Evolutionary conservation across 2,888 invertebrate genomes (phyloP).

Genomic region (Timandra comae): DNA sequence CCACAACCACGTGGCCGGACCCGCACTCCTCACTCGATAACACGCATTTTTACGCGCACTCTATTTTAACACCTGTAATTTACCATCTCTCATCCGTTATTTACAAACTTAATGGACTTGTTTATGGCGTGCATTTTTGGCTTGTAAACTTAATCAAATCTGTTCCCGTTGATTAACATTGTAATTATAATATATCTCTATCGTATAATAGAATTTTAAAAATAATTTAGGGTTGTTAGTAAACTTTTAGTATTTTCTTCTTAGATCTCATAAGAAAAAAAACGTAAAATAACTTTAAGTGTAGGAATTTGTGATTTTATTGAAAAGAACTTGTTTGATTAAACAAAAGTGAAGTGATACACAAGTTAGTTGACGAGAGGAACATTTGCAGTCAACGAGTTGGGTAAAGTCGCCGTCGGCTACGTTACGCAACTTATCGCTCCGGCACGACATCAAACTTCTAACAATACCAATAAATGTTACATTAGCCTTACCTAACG

Average conservation of each 20-base stretch:
- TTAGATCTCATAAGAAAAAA: too few species aligned
- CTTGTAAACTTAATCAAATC: too few species aligned
- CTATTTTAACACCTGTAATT: conserved; percentile 57
- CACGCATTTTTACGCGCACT: conserved; percentile 33
- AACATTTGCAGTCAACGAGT: conserved; percentile 20
- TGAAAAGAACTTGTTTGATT: too few species aligned
- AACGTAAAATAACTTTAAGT: too few species aligned
- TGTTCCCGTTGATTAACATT: background rate
- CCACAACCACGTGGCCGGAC: conserved; percentile 63
- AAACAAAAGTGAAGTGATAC: conserved; percentile 11
- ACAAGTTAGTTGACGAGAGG: conserved; percentile 12
- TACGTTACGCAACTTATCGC: conserved; percentile 22
- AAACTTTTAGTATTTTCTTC: background rate
- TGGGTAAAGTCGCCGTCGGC: conserved; percentile 28
- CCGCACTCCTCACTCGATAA: conserved; percentile 38
- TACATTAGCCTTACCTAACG: conserved; percentile 5
- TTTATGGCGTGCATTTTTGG: conserved; percentile 28
- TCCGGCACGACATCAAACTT: conserved; percentile 8
- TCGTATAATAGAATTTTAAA: background rate
- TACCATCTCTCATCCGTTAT: conserved; percentile 36
- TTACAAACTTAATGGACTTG: conserved; percentile 36
- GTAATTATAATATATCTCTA: background rate
- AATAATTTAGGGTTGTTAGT: background rate
- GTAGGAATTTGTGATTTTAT: too few species aligned
- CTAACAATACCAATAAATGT: conserved; percentile 7